Conservation (phyloP, 2,888 invertebrate species). For the Liodrosophila aerea region DNA sequence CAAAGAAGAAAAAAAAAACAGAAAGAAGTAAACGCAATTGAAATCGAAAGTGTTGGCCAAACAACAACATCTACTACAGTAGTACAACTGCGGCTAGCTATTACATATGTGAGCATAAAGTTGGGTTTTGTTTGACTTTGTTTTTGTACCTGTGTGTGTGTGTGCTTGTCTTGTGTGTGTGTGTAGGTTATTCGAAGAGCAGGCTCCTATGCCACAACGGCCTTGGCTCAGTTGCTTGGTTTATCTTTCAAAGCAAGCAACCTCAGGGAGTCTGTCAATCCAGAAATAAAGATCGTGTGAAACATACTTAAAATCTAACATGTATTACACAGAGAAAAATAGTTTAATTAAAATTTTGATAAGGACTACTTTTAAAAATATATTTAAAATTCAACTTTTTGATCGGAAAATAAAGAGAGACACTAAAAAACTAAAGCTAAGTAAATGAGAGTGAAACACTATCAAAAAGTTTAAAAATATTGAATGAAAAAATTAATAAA, state of each 20-base stretch:
- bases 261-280: constrained; percentile 32
- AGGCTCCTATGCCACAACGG: constrained; percentile 67
- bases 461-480: too few species aligned
- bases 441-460: too few species aligned
- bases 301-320: too few species aligned
- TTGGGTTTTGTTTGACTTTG: constrained; percentile 35
- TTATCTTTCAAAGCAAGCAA: constrained; percentile 37
- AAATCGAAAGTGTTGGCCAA: constrained; percentile 76
- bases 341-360: too few species aligned
- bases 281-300: too few species aligned
- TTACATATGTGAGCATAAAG: constrained; percentile 47
- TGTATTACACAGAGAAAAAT: too few species aligned
- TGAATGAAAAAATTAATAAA: too few species aligned
- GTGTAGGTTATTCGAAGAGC: constrained; percentile 54
- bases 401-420: too few species aligned
- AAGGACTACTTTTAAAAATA: too few species aligned
- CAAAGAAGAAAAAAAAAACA: constrained; percentile 51
- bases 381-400: too few species aligned
- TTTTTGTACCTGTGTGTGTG: constrained; percentile 9
- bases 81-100: constrained; percentile 49
- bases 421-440: too few species aligned
- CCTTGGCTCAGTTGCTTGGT: constrained; percentile 59
- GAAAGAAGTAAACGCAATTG: constrained; percentile 72
- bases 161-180: constrained; percentile 1
- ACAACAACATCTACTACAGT: constrained; percentile 36